Evolutionary conservation across 2,888 invertebrate genomes (phyloP), one percentile per base, ranked within the genome.

Genomic region (Eustalomyia histrio): DNA sequence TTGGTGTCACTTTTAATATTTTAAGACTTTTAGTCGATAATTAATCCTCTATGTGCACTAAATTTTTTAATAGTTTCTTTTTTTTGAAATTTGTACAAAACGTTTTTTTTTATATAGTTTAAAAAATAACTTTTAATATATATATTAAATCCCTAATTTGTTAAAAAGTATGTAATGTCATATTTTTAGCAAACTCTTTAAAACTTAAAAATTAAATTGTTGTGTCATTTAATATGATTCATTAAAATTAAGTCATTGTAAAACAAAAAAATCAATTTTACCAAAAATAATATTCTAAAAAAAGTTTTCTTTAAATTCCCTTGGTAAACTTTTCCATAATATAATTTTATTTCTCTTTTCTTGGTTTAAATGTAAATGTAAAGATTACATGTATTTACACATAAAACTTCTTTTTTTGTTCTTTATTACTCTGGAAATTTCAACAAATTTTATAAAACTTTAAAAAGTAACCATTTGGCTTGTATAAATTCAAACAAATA

Each of bases 11-110:
- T 60, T 67, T 50, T 24, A 50, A 50, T 65, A 52, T 65, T n/a
- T 64, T 65, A 24, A 50, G 39, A 53, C 18, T 57, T 69, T 76
- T 69, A 55, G 64, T 64, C 64, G 76, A 69, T 76, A 76, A 76
- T 76, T 69, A 69, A 69, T 69, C 63, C 21, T 47, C 50, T 69
- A 47, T 69, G 64, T 69, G 69, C 21, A 68, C 61, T 72, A 55
- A 53, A 55, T 53, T 61, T 29, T 29, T 29, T 72, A 52, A 21
- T n/a, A n/a, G 29, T 5, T 5, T 35, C 7, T 24, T 3, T 24
- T 24, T 24, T 24, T 24, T 24, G 24, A 24, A 5, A 24, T 24
- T 24, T 24, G 24, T 5, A 24, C 5, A 29, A 29, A 29, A 29
- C 7, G 4, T 29, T 4, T 29, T 29, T 29, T 29, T 29, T 29